Percentiles rank a stretch among this genome's conserved stretches.
Conservation (phyloP, 2,888 invertebrate species). For the Dysmachus trigonus region DNA sequence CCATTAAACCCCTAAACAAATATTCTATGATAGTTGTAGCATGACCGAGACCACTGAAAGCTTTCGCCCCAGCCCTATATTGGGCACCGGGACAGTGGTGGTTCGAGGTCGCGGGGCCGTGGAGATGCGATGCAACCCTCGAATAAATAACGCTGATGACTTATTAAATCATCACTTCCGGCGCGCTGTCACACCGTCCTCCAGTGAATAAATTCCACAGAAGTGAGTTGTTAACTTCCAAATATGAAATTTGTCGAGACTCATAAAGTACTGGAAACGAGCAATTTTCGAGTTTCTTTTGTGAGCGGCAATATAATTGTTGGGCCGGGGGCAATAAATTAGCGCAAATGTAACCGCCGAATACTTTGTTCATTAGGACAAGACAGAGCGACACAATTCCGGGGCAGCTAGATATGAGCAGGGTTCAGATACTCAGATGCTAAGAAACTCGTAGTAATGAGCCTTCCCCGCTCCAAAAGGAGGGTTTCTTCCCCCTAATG, state of each 20-base stretch:
- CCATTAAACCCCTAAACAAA: neutral
- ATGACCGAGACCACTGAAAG: neutral
- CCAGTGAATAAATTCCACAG: neutral
- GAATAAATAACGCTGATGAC: neutral
- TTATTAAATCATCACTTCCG: conserved; percentile 24
- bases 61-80: neutral
- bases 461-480: neutral
- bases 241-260: conserved; percentile 29
- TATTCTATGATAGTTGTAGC: neutral
- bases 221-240: conserved; percentile 17
- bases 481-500: neutral
- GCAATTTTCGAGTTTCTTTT: conserved; percentile 29
- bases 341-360: conserved; percentile 24
- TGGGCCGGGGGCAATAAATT: neutral
- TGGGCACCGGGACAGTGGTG: neutral
- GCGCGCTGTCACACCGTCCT: neutral
- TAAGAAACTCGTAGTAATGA: neutral
- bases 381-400: neutral
- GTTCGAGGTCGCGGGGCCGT: neutral
- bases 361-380: conserved; percentile 23
- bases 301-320: neutral
- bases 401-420: neutral
- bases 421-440: neutral
- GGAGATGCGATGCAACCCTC: neutral
- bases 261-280: conserved; percentile 31